Evolutionary conservation across 2,113 vertebrate species (phyloP), one percentile per base, ranked within the genome.

Genomic region (Tetrax tetrax): DNA sequence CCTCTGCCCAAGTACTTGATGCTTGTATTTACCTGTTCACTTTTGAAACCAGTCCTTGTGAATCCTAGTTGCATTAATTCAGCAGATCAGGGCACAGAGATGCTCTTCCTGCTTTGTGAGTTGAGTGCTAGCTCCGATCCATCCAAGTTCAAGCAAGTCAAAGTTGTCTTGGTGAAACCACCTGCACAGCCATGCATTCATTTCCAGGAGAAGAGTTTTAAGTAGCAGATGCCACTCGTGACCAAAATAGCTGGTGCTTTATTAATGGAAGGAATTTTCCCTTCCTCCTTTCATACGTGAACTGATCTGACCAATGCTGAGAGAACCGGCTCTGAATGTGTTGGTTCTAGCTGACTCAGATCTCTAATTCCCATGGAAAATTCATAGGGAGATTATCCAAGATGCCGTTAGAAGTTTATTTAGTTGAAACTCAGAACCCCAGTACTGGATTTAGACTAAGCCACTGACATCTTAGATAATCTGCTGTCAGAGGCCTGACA

Each of bases 201-300:
- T 59, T 91, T 89, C 77, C 74, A 89, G 64, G 64, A 88, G 80
- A 25, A 70, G 54, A 74, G 53, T 79, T 91, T 29, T 41, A 85
- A 94, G 87, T 76, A 86, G 72, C 63, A 79, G 63, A 65, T 92
- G 75, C 79, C 84, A 94, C 82, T 83, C 5, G 0, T 94, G 85
- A 88, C 59, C 75, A 54, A 94, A 97, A 91, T 83, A 96, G 70
- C 47, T 76, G 61, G 50, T 80, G 59, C 41, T 87, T 95, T 87
- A 85, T 93, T 87, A 59, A 65, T 38, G n/a, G 75, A 89, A 91
- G 57, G 70, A 85, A 86, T 91, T 96, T 90, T 89, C 37, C 47
- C 41, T 84, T 87, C 51, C 37, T 92, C 25, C 48, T 84, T 95
- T 93, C 57, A 37, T 60, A 50, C 14, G 37, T 69, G 45, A 76